These are phyloP conservation scores for Trichonephila clavata DNA, from an alignment of 1,140 invertebrate genomes.

Conservation along the genomic window DNA sequence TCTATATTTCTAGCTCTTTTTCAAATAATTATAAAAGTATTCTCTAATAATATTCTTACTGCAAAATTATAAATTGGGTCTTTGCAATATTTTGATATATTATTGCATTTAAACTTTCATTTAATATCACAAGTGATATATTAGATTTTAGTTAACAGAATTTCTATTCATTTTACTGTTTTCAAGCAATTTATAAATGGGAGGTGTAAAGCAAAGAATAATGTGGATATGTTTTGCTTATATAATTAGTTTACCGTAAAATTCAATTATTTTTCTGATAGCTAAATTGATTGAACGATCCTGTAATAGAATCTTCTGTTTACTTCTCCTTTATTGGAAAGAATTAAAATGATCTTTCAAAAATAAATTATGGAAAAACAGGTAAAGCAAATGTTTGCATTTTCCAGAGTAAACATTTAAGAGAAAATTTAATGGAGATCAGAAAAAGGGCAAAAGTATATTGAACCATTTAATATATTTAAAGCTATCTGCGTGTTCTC, in stretches of 20 bases:
- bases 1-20: no score
- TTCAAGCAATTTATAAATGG: no score
- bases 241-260: neutral
- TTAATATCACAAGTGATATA: no score
- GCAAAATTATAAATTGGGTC: no score
- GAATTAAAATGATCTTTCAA: neutral
- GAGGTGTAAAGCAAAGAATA: no score
- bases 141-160: no score
- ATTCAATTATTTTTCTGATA: neutral
- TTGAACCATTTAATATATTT: neutral
- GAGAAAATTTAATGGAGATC: neutral
- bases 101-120: no score
- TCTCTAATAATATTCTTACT: no score
- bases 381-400: neutral
- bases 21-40: no score
- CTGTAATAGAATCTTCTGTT: neutral
- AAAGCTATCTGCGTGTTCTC: neutral
- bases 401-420: neutral
- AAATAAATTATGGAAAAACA: slow-evolving; percentile 42
- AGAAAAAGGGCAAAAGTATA: neutral
- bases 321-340: neutral
- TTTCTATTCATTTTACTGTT: no score
- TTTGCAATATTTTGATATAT: no score
- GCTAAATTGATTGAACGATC: neutral
- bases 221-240: no score